Conservation (phyloP, 2,888 invertebrate genomes). For the Zhengitettix transpicula region DNA sequence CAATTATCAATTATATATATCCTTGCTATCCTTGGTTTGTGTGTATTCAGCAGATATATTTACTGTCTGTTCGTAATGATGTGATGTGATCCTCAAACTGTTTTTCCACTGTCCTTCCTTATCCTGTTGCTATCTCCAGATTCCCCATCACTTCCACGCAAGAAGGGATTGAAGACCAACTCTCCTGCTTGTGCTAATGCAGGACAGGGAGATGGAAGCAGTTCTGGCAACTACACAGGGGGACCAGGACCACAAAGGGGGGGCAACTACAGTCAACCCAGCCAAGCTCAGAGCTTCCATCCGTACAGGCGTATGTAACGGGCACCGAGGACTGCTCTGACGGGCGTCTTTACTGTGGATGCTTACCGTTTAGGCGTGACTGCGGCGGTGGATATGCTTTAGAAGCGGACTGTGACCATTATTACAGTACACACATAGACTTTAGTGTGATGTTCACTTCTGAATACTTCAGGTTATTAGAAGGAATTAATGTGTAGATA, state of each 20-base stretch:
- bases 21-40: too few relatives aligned
- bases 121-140: neutral
- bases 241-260: constrained; percentile 32
- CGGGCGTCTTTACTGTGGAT: neutral
- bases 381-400: neutral
- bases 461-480: neutral
- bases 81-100: too few relatives aligned
- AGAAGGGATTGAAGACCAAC: constrained; percentile 8
- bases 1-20: too few relatives aligned
- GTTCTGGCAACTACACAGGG: constrained; percentile 17
- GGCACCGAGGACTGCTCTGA: neutral
- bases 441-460: neutral
- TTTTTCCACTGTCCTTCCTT: neutral
- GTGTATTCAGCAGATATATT: too few relatives aligned
- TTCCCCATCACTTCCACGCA: constrained; percentile 1
- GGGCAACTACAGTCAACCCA: constrained; percentile 24
- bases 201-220: constrained; percentile 18
- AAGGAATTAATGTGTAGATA: neutral
- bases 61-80: too few relatives aligned
- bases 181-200: constrained; percentile 12
- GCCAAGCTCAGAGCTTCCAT: constrained; percentile 30
- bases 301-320: constrained; percentile 28
- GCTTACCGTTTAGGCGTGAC: neutral
- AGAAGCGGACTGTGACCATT: neutral
- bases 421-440: neutral